phyloP scores from a whole-genome alignment of 64 coral and sea anemone genomes.

The Stichodactyla helianthus region DNA sequence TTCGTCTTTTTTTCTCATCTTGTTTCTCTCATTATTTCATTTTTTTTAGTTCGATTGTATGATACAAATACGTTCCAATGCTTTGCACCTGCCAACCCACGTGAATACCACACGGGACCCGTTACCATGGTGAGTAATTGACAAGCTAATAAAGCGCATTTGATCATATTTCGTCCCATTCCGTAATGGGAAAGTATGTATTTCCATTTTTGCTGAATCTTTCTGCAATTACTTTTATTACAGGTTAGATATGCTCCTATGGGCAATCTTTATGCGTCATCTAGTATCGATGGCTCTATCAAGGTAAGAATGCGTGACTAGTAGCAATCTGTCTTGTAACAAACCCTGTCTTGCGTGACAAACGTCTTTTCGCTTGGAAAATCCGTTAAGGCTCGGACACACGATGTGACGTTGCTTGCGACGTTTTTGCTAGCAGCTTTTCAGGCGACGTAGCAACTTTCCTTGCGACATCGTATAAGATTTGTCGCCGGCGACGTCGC shows the following conservation, averaged over 20 bases:
- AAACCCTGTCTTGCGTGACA: neutral
- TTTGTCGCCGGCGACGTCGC: too few species aligned
- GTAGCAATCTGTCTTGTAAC: neutral
- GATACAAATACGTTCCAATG: constrained; percentile 85
- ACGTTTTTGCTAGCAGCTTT: too few species aligned
- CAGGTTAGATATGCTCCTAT: constrained; percentile 89
- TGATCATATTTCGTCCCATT: too few species aligned
- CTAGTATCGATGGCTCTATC: constrained; percentile 91
- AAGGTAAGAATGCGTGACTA: constrained; percentile 46
- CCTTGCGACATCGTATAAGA: too few species aligned
- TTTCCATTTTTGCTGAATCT: too few species aligned
- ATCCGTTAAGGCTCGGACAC: too few species aligned
- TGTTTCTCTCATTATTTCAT: neutral
- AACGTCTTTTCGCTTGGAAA: too few species aligned
- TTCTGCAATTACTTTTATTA: neutral
- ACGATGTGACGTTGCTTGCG: too few species aligned
- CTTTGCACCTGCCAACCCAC: constrained; percentile 76
- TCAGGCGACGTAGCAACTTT: too few species aligned
- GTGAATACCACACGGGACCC: constrained; percentile 83
- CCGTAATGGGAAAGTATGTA: too few species aligned
- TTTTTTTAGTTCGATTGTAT: constrained; percentile 83
- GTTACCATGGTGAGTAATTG: constrained; percentile 63
- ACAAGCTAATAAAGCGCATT: neutral
- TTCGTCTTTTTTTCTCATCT: neutral
- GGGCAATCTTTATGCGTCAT: constrained; percentile 88